Conservation (phyloP, 2,113 vertebrate genomes). For the Piprites chloris region DNA sequence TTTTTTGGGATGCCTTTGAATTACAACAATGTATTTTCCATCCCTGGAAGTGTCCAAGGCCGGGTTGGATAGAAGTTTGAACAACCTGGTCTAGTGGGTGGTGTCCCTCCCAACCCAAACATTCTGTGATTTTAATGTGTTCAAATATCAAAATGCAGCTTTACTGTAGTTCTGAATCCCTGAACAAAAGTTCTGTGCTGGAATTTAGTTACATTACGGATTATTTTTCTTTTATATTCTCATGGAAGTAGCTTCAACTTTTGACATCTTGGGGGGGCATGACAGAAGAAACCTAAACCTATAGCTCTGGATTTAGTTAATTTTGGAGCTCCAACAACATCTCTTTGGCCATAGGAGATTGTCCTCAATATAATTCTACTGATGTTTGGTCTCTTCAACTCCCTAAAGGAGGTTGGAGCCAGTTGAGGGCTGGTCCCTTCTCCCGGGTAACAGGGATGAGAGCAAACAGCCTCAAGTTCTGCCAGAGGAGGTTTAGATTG, state of each 20-base stretch:
- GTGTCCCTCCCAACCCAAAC: background rate
- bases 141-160: background rate
- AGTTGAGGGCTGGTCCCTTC: background rate
- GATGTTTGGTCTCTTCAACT: background rate
- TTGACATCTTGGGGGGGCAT: background rate
- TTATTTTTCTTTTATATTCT: background rate
- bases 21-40: background rate
- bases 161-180: background rate
- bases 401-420: background rate
- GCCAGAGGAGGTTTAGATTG: background rate
- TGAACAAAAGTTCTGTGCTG: fast-evolving
- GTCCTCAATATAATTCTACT: fast-evolving
- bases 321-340: background rate
- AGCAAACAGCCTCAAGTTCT: background rate
- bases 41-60: background rate
- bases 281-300: background rate
- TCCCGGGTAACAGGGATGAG: background rate
- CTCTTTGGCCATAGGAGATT: background rate
- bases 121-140: background rate
- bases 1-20: background rate
- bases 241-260: background rate
- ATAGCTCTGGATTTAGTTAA: background rate
- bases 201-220: background rate
- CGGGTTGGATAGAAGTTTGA: background rate
- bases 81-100: fast-evolving